Percentiles rank a stretch among this genome's conserved stretches.
These are phyloP conservation scores for Micromesistius poutassou DNA, from an alignment of 2,797 vertebrate genomes.

Conservation along the genomic window DNA sequence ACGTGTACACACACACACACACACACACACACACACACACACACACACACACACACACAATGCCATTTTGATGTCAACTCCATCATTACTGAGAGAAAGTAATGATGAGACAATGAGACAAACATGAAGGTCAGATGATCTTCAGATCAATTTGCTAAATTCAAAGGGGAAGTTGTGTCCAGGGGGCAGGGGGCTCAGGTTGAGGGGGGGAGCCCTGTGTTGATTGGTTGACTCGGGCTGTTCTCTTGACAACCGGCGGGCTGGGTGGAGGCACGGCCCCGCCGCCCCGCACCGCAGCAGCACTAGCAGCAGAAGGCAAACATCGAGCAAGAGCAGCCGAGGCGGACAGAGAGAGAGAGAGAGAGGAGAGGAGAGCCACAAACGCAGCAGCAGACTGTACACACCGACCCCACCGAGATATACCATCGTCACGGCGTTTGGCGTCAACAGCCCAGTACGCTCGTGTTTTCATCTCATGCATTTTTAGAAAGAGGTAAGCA, in stretches of 20 bases:
- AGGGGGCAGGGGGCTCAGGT: not conserved
- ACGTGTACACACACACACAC: not conserved
- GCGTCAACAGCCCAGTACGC: slow-evolving; percentile 18
- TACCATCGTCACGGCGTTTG: slow-evolving; percentile 44
- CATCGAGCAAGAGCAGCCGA: slow-evolving; percentile 13
- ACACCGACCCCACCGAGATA: slow-evolving; percentile 19
- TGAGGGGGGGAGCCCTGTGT: not conserved
- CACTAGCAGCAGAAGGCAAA: slow-evolving; percentile 31
- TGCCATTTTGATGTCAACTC: not conserved
- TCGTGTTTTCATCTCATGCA: slow-evolving; percentile 48
- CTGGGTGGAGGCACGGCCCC: slow-evolving; percentile 38
- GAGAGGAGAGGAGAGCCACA: not conserved
- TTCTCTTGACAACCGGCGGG: not conserved
- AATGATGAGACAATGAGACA: too few species aligned
- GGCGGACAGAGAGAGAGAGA: too few species aligned
- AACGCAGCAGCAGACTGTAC: slow-evolving; percentile 5
- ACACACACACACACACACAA: slow-evolving; percentile 8
- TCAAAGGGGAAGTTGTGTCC: not conserved
- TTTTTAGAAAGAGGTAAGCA: slow-evolving; percentile 68
- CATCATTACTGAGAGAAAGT: too few species aligned
- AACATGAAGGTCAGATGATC: not conserved
- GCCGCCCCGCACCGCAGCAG: slow-evolving; percentile 27
- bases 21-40: slow-evolving; percentile 5
- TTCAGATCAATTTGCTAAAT: not conserved
- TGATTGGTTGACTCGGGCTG: not conserved